Evolutionary conservation across 2,888 invertebrate genomes (phyloP).

Genomic region (Dendrolimus pini): DNA sequence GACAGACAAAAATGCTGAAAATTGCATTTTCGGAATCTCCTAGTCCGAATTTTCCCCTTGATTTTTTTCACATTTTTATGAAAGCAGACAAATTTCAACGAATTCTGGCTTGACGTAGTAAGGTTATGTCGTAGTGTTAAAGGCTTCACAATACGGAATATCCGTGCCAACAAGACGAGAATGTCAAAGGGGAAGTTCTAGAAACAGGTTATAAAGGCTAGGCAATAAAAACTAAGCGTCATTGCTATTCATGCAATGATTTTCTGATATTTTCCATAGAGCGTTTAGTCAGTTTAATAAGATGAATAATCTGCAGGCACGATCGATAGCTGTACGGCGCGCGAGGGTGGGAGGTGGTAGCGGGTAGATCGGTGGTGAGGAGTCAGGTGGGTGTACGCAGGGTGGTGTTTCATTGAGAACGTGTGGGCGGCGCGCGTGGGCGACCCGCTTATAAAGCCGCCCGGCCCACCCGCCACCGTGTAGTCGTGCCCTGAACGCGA

Average conservation of each 20-base stretch:
- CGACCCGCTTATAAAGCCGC: constrained; percentile 64
- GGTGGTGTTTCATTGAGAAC: constrained; percentile 80
- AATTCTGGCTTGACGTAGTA: not conserved
- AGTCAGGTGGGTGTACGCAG: constrained; percentile 23
- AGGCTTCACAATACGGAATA: not conserved
- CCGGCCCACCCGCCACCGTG: constrained; percentile 47
- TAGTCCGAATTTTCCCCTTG: too few relatives aligned
- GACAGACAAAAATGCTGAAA: too few relatives aligned
- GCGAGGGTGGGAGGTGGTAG: constrained; percentile 31
- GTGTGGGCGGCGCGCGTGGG: constrained; percentile 79
- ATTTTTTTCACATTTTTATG: too few relatives aligned
- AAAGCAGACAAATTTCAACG: not conserved
- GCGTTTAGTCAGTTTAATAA: constrained; percentile 45
- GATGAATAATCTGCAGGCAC: constrained; percentile 68
- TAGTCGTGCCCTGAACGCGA: constrained; percentile 54
- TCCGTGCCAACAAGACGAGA: too few relatives aligned
- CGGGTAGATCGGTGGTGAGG: constrained; percentile 23
- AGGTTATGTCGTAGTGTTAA: not conserved
- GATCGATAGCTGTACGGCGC: constrained; percentile 63
- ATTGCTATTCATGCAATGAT: not conserved
- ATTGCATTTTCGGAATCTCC: too few relatives aligned
- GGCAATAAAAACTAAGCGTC: not conserved
- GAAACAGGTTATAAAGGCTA: not conserved
- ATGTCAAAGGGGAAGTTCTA: too few relatives aligned
- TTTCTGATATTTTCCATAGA: not conserved